phyloP scores from a whole-genome alignment of 1,140 invertebrate genomes.

The Caerostris extrusa region DNA sequence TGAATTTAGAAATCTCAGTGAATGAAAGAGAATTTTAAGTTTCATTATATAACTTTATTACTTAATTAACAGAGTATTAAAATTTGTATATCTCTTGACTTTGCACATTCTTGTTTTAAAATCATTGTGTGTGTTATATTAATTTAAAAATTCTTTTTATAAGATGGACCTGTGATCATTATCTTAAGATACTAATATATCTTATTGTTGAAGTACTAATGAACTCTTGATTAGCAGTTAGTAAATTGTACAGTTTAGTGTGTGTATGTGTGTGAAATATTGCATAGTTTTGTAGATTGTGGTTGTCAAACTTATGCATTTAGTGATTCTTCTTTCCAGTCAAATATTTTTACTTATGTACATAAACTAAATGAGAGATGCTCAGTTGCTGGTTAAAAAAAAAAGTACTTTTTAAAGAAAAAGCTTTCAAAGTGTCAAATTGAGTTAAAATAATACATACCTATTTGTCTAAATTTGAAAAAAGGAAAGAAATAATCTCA shows the following conservation, averaged over 20 bases:
- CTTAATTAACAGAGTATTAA: conserved; percentile 32
- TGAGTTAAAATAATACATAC: conserved; percentile 37
- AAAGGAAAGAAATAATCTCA: conserved; percentile 41
- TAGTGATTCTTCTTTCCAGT: conserved; percentile 65
- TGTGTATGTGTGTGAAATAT: conserved; percentile 56
- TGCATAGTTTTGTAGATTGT: conserved; percentile 68
- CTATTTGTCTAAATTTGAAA: conserved; percentile 43
- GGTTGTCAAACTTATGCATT: conserved; percentile 62
- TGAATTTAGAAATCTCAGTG: not conserved
- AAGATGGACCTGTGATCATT: conserved; percentile 61
- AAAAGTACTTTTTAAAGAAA: conserved; percentile 41
- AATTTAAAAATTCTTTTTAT: conserved; percentile 50
- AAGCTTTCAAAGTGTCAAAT: conserved; percentile 67
- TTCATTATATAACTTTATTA: not conserved
- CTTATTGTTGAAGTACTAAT: conserved; percentile 63
- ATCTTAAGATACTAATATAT: conserved; percentile 65
- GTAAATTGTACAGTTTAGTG: conserved; percentile 57
- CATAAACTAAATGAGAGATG: conserved; percentile 54
- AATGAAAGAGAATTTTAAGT: not conserved
- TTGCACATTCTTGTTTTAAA: conserved; percentile 31
- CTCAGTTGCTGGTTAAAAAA: conserved; percentile 50
- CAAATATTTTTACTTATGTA: conserved; percentile 67
- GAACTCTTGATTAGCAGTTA: conserved; percentile 47
- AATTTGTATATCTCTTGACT: not conserved
- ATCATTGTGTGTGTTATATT: conserved; percentile 34